Percentiles rank a stretch among this genome's conserved stretches.
Evolutionary conservation across 2,113 vertebrate species (phyloP).

Genomic region (Anarrhichthys ocellatus): DNA sequence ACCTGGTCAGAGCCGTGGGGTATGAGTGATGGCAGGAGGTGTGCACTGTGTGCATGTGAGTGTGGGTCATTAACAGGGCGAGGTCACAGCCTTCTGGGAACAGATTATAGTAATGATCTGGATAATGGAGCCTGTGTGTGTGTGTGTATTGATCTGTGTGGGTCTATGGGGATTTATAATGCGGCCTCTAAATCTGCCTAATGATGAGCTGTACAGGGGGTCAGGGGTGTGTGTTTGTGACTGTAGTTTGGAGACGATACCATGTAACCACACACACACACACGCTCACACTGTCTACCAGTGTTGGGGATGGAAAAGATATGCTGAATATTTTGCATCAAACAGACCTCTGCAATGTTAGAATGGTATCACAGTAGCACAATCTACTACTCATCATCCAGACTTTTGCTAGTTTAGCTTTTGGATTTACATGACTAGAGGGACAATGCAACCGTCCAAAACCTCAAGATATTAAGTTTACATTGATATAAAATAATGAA

Average conservation of each 20-base stretch:
- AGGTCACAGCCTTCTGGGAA: conserved; percentile 75
- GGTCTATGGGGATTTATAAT: conserved; percentile 73
- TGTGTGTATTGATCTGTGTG: conserved; percentile 66
- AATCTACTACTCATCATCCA: background rate
- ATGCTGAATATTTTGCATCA: conserved; percentile 23
- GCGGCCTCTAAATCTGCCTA: conserved; percentile 74
- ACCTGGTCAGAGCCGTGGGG: conserved; percentile 36
- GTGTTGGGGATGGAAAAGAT: conserved; percentile 18
- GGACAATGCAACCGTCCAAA: background rate
- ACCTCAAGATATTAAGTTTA: background rate
- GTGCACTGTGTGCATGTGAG: conserved; percentile 32
- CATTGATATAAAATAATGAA: background rate
- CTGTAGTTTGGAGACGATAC: conserved; percentile 39
- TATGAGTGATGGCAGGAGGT: conserved; percentile 55
- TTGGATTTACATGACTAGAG: background rate
- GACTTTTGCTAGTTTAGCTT: background rate
- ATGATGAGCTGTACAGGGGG: conserved; percentile 65
- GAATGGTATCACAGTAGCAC: background rate
- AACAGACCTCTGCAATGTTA: conserved; percentile 10
- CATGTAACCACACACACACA: conserved; percentile 10
- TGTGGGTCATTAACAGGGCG: conserved; percentile 74
- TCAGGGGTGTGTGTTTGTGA: conserved; percentile 23
- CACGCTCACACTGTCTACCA: background rate
- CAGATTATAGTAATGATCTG: conserved; percentile 76
- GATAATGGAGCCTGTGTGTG: conserved; percentile 74